These are phyloP conservation scores for Syngnathus acus DNA, from an alignment of 2,797 vertebrate genomes.

Conservation along the genomic window DNA sequence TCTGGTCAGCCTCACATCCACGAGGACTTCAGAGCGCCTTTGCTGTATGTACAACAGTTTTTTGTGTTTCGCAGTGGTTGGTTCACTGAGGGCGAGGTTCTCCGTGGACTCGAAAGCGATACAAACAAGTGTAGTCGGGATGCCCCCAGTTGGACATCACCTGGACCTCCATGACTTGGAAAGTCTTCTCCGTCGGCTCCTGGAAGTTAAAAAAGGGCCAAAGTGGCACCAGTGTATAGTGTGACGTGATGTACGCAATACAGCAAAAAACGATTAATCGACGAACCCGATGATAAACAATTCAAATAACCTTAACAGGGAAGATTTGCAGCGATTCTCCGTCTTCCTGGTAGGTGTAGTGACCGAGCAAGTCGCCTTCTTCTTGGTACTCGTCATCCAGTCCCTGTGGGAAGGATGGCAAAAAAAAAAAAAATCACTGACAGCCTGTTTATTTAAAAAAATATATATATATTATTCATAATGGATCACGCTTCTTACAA, in stretches of 20 bases:
- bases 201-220: constrained; percentile 41
- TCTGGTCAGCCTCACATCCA: constrained; percentile 11
- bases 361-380: constrained; percentile 79
- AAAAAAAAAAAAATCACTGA: background rate
- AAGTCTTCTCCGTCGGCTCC: constrained; percentile 72
- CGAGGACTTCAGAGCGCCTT: constrained; percentile 21
- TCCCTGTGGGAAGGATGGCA: constrained; percentile 64
- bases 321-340: constrained; percentile 88
- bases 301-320: constrained; percentile 70
- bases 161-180: constrained; percentile 89
- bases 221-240: background rate
- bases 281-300: background rate
- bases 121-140: constrained; percentile 89
- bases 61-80: background rate
- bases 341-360: constrained; percentile 80
- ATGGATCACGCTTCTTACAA: constrained; percentile 67
- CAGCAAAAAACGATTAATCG: background rate
- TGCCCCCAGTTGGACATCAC: constrained; percentile 95
- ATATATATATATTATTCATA: background rate
- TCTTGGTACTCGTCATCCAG: constrained; percentile 88
- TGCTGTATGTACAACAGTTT: constrained; percentile 59
- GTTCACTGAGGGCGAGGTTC: constrained; percentile 65
- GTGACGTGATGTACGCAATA: background rate
- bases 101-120: constrained; percentile 91
- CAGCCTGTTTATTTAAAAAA: background rate